A percentile compares a stretch with the other conserved stretches of the same genome.
These are phyloP conservation scores for Apotomis capreana DNA, from an alignment of 2,888 invertebrate species.

Conservation along the genomic window DNA sequence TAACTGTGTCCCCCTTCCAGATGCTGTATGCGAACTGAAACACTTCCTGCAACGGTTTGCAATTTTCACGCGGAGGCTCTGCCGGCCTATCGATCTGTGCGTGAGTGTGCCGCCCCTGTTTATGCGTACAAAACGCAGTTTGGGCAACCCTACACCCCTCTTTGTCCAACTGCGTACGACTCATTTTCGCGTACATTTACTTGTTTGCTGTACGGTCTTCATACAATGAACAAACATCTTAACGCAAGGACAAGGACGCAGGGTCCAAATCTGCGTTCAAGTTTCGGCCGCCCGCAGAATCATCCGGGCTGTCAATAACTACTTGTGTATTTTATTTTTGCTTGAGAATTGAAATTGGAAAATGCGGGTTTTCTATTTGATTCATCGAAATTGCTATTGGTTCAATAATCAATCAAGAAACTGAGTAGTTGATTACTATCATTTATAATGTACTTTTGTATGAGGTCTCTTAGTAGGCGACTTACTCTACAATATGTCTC, in stretches of 20 bases:
- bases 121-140: slow-evolving; percentile 54
- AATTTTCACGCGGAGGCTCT: slow-evolving; percentile 79
- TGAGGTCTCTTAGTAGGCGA: no score
- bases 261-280: slow-evolving; percentile 15
- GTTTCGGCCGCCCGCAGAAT: slow-evolving; percentile 4
- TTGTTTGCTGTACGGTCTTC: neutral
- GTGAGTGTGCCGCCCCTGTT: slow-evolving; percentile 75
- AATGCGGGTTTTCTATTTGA: neutral
- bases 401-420: slow-evolving; percentile 4
- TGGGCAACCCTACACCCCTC: neutral
- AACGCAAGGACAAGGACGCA: slow-evolving; percentile 20
- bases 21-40: slow-evolving; percentile 60
- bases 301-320: slow-evolving; percentile 23
- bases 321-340: slow-evolving; percentile 19
- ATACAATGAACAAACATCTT: slow-evolving; percentile 24
- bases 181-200: neutral
- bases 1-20: slow-evolving; percentile 54
- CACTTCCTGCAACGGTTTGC: slow-evolving; percentile 66
- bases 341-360: neutral
- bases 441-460: no score
- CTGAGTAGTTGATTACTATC: neutral
- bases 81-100: slow-evolving; percentile 73
- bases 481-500: no score
- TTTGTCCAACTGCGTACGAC: slow-evolving; percentile 43
- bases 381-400: neutral